Base-by-base conservation (phyloP, 2,113 vertebrate species). In the Calcarius ornatus region DNA sequence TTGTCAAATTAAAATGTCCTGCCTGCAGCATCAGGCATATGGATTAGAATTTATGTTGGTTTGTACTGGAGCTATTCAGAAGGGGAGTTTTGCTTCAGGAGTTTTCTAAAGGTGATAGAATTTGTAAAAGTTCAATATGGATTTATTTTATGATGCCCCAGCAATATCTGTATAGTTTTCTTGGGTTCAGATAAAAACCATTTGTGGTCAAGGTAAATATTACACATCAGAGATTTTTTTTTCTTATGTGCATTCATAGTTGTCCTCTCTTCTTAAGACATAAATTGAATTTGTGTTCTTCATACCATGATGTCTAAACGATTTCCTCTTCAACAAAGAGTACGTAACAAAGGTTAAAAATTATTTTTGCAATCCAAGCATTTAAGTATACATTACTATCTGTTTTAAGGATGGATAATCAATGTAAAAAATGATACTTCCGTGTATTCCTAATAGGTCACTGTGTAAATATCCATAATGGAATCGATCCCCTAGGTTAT, bases 391-490 rank as follows among this genome's bases (percentile, higher is more conserved):
- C 88, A 81, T 51, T 97, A 87, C 81, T 96, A 96, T 97, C 95
- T 96, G 83, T 97, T 97, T 96, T 97, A 92, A 96, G 89, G 81
- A 96, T 95, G 60, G 80, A 70, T 93, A 96, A 96, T 98, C 97
- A 97, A 96, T 97, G 97, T 94, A 82, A 85, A 95, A 97, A 96
- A 97, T 95, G 69, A 96, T 94, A 95, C 81, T 84, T 96, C 85
- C 50, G 25, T 97, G 95, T 97, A 96, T 97, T 95, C 89, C 94
- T 95, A 95, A 95, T 96, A 92, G 96, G 96, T 97, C 77, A 54
- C 87, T 97, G 95, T 95, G 96, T 98, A 98, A 98, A 97, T 98
- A 98, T 97, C 96, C 91, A 82, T 97, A 97, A 97, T 97, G 94
- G 92, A 96, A 98, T 97, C 94, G 97, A 98, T 98, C 90, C 72